Evolutionary conservation across 2,113 vertebrate genomes (phyloP).

Genomic region (Rhegmatorhina hoffmannsi): DNA sequence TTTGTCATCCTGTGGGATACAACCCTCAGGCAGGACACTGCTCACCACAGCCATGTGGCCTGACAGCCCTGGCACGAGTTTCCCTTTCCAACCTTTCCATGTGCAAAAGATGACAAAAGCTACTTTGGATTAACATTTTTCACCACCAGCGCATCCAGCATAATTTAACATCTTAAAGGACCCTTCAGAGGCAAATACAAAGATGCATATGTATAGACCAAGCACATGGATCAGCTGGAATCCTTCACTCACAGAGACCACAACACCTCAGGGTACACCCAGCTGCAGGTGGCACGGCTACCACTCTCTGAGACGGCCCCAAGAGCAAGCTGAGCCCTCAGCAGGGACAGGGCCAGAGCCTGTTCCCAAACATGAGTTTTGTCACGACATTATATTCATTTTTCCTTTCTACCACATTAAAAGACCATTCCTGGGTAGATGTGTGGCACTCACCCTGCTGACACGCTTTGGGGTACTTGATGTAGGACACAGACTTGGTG

Average conservation of each 20-base stretch:
- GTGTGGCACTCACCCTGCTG: conserved; percentile 86
- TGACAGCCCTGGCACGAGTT: background rate
- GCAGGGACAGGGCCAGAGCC: background rate
- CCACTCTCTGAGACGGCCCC: accelerated
- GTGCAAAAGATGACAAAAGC: background rate
- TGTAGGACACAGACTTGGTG: conserved; percentile 97
- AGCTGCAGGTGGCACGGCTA: background rate
- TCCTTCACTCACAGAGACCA: background rate
- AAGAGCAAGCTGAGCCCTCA: too few relatives aligned
- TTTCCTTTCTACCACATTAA: background rate
- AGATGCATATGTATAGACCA: background rate
- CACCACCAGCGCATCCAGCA: background rate
- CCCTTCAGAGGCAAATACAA: background rate
- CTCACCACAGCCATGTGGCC: background rate
- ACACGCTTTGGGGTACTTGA: conserved; percentile 97
- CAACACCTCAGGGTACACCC: background rate
- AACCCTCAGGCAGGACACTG: background rate
- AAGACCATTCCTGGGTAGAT: background rate
- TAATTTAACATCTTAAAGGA: background rate
- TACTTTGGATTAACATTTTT: background rate
- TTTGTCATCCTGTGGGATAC: background rate
- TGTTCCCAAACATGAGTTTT: accelerated
- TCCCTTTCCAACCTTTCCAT: background rate
- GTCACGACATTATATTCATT: accelerated
- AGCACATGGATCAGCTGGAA: background rate